Conservation (phyloP, 2,888 invertebrate genomes). For the Pachydiplax longipennis region DNA sequence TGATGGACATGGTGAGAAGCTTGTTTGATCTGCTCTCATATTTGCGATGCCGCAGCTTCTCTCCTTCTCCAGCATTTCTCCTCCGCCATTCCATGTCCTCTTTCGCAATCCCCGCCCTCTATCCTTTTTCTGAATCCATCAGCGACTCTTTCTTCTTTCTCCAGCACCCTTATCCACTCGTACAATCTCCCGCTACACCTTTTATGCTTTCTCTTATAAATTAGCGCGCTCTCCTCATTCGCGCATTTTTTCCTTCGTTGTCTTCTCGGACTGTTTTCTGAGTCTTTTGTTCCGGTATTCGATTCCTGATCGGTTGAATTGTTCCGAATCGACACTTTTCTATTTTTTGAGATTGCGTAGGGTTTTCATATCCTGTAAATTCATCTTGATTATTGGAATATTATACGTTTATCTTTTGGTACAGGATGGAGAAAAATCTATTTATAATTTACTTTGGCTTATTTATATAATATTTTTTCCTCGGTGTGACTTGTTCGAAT, state of each 20-base stretch:
- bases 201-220: neutral
- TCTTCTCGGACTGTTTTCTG: neutral
- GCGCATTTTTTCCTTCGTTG: neutral
- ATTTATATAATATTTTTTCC: too few species aligned
- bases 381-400: too few species aligned
- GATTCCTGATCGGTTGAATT: neutral
- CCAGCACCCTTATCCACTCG: neutral
- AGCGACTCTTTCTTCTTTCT: neutral
- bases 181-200: neutral
- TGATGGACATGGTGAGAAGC: conserved; percentile 34
- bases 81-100: neutral
- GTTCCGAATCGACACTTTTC: too few species aligned
- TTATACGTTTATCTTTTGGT: too few species aligned
- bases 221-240: neutral
- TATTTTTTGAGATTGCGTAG: too few species aligned
- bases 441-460: too few species aligned
- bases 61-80: neutral
- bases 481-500: too few species aligned
- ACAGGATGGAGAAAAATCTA: too few species aligned
- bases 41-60: conserved; percentile 8
- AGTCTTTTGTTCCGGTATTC: neutral
- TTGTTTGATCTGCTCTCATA: conserved; percentile 41
- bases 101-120: neutral
- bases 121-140: neutral
- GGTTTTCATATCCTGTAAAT: too few species aligned